Conservation (phyloP, 2,888 invertebrate genomes). For the Andrena hattorfiana region DNA sequence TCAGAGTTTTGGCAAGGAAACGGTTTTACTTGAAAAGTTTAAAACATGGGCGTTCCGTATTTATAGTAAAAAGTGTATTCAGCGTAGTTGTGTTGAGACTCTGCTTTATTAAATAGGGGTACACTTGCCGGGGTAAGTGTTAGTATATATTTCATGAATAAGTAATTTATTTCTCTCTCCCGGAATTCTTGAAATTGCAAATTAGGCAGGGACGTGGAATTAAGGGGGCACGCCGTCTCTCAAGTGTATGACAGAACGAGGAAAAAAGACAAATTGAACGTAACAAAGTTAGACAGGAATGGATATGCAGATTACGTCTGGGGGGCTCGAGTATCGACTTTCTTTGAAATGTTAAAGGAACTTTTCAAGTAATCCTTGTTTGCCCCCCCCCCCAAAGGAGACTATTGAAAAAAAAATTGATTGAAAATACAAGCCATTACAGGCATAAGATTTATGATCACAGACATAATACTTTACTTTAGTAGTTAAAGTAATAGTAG, state of each 20-base stretch:
- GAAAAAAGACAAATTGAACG: slow-evolving; percentile 11
- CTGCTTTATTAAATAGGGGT: not conserved
- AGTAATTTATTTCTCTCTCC: slow-evolving; percentile 6
- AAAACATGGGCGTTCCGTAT: not conserved
- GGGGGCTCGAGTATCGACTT: not conserved
- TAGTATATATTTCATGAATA: slow-evolving; percentile 8
- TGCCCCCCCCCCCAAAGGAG: too few relatives aligned
- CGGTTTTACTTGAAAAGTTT: slow-evolving; percentile 2
- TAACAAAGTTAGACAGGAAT: slow-evolving; percentile 21
- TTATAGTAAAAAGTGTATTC: not conserved
- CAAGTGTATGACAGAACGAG: not conserved
- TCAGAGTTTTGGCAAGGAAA: not conserved
- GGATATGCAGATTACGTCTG: slow-evolving; percentile 19
- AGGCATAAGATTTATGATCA: too few relatives aligned
- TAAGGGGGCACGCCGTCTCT: not conserved
- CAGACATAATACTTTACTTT: not conserved
- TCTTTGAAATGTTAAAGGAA: not conserved
- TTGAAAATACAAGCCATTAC: too few relatives aligned
- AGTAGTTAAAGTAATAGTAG: not conserved
- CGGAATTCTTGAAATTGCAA: slow-evolving; percentile 15
- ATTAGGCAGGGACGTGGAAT: not conserved
- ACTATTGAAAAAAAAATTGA: too few relatives aligned
- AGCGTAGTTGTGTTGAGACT: not conserved
- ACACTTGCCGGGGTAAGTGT: not conserved
- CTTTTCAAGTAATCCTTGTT: not conserved